Conservation (phyloP, 2,113 vertebrate species). For the Vulpes ferrilata region DNA sequence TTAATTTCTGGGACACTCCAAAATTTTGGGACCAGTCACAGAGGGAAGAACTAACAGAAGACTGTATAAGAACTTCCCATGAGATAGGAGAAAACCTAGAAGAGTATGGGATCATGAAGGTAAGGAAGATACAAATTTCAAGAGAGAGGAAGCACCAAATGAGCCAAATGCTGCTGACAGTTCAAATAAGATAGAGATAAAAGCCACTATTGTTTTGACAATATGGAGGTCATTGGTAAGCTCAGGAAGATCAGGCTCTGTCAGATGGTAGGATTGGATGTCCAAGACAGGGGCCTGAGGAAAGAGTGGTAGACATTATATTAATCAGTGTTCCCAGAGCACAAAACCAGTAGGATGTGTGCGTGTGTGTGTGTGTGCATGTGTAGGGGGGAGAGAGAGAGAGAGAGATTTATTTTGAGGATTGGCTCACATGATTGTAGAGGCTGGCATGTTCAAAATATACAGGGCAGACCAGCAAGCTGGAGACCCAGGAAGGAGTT, state of each 20-base stretch:
- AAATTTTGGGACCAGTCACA: no score
- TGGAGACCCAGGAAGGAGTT: background rate
- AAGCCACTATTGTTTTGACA: background rate
- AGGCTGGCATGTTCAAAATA: background rate
- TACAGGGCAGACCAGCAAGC: background rate
- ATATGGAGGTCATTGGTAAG: background rate
- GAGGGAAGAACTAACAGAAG: background rate
- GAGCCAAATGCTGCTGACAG: background rate
- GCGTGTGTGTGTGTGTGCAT: background rate
- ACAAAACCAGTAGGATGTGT: background rate
- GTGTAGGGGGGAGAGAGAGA: background rate
- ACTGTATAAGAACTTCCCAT: rapidly evolving
- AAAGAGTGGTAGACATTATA: background rate
- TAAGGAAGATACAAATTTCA: background rate
- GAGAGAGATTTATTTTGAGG: background rate
- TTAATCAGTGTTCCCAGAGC: background rate
- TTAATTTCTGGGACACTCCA: background rate
- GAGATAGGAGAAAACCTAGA: background rate
- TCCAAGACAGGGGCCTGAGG: background rate
- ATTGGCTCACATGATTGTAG: background rate
- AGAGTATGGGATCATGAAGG: rapidly evolving
- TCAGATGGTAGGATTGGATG: background rate
- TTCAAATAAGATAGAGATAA: background rate
- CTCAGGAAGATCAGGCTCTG: background rate
- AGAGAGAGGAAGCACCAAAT: rapidly evolving